Conservation (phyloP, 2,888 invertebrate genomes). For the Auanema sp. region DNA sequence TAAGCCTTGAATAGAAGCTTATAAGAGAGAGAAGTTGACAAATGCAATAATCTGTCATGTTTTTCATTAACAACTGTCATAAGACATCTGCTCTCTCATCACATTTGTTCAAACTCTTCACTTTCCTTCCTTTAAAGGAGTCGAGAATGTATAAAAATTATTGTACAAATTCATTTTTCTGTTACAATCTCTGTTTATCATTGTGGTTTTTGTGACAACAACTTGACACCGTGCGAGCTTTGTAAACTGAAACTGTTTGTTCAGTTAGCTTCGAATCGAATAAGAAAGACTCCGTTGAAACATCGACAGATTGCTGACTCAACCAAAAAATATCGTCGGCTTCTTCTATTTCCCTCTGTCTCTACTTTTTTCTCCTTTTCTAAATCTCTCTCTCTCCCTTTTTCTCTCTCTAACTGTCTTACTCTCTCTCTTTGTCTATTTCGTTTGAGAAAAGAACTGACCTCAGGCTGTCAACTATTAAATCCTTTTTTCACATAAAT, state of each 20-base stretch:
- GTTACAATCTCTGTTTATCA: background rate
- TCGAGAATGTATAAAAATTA: too few relatives aligned
- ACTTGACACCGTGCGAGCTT: constrained; percentile 9
- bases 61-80: too few relatives aligned
- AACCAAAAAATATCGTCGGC: background rate
- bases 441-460: background rate
- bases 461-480: background rate
- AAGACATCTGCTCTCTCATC: too few relatives aligned
- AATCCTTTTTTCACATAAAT: background rate
- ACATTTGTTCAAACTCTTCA: too few relatives aligned
- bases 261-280: constrained; percentile 1
- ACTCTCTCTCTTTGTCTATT: background rate
- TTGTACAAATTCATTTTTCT: background rate
- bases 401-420: background rate
- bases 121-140: too few relatives aligned
- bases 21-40: too few relatives aligned
- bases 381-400: background rate
- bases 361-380: background rate
- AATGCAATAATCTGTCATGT: too few relatives aligned
- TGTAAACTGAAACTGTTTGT: constrained; percentile 8
- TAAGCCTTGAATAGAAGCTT: too few relatives aligned
- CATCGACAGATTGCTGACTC: constrained; percentile 4
- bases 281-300: background rate
- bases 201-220: background rate
- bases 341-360: constrained; percentile 5